Evolutionary conservation across 2,113 vertebrate genomes (phyloP).

Genomic region (Pygoscelis adeliae): DNA sequence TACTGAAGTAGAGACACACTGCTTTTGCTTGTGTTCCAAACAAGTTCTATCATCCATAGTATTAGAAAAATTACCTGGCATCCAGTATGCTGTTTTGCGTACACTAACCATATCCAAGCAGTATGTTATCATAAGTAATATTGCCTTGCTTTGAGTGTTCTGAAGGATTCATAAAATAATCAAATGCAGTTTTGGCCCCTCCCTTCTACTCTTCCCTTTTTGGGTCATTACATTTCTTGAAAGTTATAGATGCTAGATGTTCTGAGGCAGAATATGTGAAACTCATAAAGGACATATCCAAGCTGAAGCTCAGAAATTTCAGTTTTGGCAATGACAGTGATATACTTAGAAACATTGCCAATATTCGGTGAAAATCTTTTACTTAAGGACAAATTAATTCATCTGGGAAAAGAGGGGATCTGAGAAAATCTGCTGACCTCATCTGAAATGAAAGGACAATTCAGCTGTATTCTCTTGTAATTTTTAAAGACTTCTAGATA

Average conservation of each 20-base stretch:
- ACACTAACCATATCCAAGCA: background rate
- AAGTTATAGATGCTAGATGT: background rate
- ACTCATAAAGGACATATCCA: background rate
- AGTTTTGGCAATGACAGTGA: background rate
- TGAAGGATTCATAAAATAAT: background rate
- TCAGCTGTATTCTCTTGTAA: background rate
- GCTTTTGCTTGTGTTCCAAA: background rate
- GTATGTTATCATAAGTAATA: background rate
- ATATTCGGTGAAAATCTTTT: background rate
- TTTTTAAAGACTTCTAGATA: background rate
- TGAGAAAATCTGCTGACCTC: background rate
- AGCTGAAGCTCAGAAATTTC: background rate
- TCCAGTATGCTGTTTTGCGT: background rate
- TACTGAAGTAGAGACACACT: background rate
- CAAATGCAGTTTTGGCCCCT: background rate
- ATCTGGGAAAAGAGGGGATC: background rate
- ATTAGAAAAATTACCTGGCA: background rate
- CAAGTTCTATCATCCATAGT: background rate
- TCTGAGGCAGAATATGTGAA: background rate
- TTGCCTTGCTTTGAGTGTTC: background rate
- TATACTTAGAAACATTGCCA: background rate
- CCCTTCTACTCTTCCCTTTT: background rate
- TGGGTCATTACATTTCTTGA: background rate
- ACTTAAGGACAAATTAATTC: background rate
- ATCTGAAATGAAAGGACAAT: background rate